Percentiles rank a stretch among this genome's conserved stretches.
These are phyloP conservation scores for Intellagama lesueurii DNA, from an alignment of 2,797 vertebrate species.

Conservation along the genomic window DNA sequence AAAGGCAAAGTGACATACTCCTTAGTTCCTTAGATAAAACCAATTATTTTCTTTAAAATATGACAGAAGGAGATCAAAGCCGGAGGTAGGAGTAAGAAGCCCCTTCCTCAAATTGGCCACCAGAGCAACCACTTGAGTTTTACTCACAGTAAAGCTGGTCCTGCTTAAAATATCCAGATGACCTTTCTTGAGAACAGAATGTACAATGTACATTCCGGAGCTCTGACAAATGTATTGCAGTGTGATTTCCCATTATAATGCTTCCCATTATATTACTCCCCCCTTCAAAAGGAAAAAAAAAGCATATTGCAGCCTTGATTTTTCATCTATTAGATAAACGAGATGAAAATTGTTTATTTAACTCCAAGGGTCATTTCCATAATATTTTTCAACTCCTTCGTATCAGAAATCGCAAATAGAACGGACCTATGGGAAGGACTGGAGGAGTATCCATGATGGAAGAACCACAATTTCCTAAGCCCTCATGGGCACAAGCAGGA, in stretches of 20 bases:
- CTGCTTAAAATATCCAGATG: conserved; percentile 5
- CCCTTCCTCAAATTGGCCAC: too few species aligned
- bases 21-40: not conserved
- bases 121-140: not conserved
- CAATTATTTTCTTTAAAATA: not conserved
- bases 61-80: not conserved
- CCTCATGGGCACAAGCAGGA: not conserved
- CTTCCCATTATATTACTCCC: conserved; percentile 17
- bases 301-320: not conserved
- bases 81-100: not conserved
- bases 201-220: conserved; percentile 5
- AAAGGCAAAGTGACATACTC: not conserved
- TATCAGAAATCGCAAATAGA: not conserved
- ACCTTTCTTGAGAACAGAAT: not conserved
- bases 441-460: not conserved
- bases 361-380: not conserved
- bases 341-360: not conserved
- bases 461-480: not conserved
- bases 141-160: not conserved
- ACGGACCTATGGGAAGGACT: too few species aligned
- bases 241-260: not conserved
- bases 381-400: not conserved
- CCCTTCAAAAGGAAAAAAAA: not conserved
- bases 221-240: not conserved
- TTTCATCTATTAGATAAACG: conserved; percentile 5